Base-by-base conservation (phyloP, 1,140 invertebrate species). In the Linepithema humile region DNA sequence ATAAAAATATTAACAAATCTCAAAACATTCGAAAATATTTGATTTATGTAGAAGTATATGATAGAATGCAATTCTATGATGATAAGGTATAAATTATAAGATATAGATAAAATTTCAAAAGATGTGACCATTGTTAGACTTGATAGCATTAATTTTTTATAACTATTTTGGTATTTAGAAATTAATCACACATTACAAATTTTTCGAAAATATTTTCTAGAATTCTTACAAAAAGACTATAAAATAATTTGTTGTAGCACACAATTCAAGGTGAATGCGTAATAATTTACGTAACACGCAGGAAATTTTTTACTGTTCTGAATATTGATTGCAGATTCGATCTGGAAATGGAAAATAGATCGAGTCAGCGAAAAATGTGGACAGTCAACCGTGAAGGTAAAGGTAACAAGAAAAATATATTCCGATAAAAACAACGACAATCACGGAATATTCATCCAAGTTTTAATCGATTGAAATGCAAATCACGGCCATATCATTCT, bases 221-320 rank as follows among this genome's bases (percentile, higher is more conserved):
- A 48, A 73, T 82, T 5, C 29, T 9, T 1, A 67, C 43, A 65
- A 45, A n/a, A 53, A 10, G 35, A 55, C 35, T 5, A 23, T 72
- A 80, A 87, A 84, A 45, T 87, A 53, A 43, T 80, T 80, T 69
- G 69, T 57, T 55, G 40, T 3, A 0, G 9, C 20, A 17, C 4
- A 9, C 2, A 7, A 35, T 32, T 60, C 82, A 82, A 88, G 74
- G 85, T 45, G 53, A 88, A 43, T 40, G 40, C n/a, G 23, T 50
- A 32, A 45, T 4, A 32, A 77, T 84, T 72, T 74, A 80, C 73
- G 67, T 88, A 87, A 88, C 26, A 55, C 40, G 45, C 74, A 82
- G 74, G 53, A 84, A 88, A 45, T 75, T 74, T 73, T 88, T 88
- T 60, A 29, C 15, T n/a, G 15, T 50, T 78, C 9, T 38, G 15